Evolutionary conservation across 2,797 vertebrate genomes (phyloP).

Genomic region (Sebastolobus alascanus): DNA sequence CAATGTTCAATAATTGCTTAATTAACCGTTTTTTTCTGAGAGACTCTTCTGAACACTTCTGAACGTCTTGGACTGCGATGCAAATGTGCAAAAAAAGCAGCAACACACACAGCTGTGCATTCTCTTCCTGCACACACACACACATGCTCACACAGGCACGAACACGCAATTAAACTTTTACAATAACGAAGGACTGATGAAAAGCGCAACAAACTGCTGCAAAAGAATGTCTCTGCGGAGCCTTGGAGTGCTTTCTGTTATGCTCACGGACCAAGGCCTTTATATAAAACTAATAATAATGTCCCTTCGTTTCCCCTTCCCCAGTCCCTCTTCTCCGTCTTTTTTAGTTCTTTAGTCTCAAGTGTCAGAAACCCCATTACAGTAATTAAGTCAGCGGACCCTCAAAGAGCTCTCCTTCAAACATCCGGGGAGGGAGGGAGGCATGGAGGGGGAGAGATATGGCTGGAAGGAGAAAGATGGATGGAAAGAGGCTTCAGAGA

Average conservation of each 20-base stretch:
- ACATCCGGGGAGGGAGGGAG: conserved; percentile 33
- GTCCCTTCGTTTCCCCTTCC: conserved; percentile 55
- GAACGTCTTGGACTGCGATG: conserved; percentile 10
- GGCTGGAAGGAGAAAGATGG: conserved; percentile 56
- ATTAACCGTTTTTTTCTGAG: conserved; percentile 66
- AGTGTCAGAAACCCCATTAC: conserved; percentile 84
- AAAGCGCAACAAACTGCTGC: conserved; percentile 58
- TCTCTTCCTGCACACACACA: not conserved
- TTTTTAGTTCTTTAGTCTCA: conserved; percentile 73
- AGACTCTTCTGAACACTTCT: conserved; percentile 55
- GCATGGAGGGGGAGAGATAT: conserved; percentile 64
- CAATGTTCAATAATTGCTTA: conserved; percentile 68
- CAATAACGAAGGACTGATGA: conserved; percentile 57
- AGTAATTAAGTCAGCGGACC: conserved; percentile 82
- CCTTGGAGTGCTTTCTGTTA: conserved; percentile 47
- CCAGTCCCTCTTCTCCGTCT: conserved; percentile 44
- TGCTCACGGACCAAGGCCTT: conserved; percentile 46
- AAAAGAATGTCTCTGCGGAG: conserved; percentile 50
- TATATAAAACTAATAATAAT: conserved; percentile 71
- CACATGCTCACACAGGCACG: not conserved
- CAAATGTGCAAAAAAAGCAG: conserved; percentile 20
- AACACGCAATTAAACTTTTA: conserved; percentile 64
- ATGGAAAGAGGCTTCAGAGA: conserved; percentile 55
- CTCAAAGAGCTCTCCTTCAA: conserved; percentile 78
- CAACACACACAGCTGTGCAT: conserved; percentile 26